These are phyloP conservation scores for Netelia inedita DNA, from an alignment of 2,888 invertebrate species.

Conservation along the genomic window DNA sequence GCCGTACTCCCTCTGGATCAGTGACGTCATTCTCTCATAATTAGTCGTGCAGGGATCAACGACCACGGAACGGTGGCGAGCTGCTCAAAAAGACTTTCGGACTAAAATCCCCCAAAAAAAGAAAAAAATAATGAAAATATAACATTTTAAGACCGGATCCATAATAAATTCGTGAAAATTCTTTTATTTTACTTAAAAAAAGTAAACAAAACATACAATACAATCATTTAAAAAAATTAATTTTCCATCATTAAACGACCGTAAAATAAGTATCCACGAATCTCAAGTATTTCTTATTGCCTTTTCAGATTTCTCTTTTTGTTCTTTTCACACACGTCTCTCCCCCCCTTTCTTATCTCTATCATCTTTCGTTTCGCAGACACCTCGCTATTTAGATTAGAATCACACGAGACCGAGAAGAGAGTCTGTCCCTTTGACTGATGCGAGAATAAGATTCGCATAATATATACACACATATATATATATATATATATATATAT, in stretches of 20 bases:
- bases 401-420: slow-evolving; percentile 40
- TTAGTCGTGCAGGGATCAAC: slow-evolving; percentile 72
- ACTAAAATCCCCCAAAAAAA: slow-evolving; percentile 5
- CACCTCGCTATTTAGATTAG: slow-evolving; percentile 64
- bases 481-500: background rate
- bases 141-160: background rate
- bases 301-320: background rate
- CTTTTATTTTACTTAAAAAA: background rate
- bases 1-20: slow-evolving; percentile 79
- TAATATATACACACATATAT: slow-evolving; percentile 5
- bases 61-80: slow-evolving; percentile 35
- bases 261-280: background rate
- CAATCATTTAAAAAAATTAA: too few relatives aligned
- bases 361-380: slow-evolving; percentile 51
- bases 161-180: background rate
- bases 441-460: slow-evolving; percentile 43
- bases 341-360: slow-evolving; percentile 1
- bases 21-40: slow-evolving; percentile 80
- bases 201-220: too few relatives aligned
- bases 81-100: slow-evolving; percentile 10
- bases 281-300: background rate
- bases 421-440: slow-evolving; percentile 5
- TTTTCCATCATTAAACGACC: too few relatives aligned
- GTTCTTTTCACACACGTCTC: slow-evolving; percentile 41
- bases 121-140: slow-evolving; percentile 1